phyloP scores from a whole-genome alignment of 2,113 vertebrate species.

The Brienomyrus longianalis region DNA sequence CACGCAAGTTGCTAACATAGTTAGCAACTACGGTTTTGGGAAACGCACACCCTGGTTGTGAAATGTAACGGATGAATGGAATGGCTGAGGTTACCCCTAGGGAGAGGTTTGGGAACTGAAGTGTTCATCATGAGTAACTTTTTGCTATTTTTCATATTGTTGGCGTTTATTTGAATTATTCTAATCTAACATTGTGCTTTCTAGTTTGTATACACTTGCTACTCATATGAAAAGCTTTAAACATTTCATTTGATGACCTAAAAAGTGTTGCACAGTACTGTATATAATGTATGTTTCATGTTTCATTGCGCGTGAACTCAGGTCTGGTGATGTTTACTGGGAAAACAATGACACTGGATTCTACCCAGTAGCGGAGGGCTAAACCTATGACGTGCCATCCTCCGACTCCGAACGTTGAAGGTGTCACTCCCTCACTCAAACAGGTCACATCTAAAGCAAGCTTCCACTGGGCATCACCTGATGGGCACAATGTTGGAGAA shows the following conservation, averaged over 20 bases:
- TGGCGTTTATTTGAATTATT: neutral
- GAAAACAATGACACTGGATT: neutral
- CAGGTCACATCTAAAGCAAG: neutral
- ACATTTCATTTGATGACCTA: too few relatives aligned
- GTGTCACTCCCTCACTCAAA: neutral
- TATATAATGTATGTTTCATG: neutral
- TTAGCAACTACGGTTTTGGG: too few relatives aligned
- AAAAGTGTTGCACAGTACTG: neutral
- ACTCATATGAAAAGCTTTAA: too few relatives aligned
- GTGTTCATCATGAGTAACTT: too few relatives aligned
- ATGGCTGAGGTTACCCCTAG: too few relatives aligned
- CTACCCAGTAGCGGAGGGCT: neutral
- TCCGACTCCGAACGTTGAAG: neutral
- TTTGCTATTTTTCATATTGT: neutral
- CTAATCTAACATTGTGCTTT: too few relatives aligned
- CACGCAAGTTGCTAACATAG: too few relatives aligned
- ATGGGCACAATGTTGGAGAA: slow-evolving; percentile 97
- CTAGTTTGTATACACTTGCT: too few relatives aligned
- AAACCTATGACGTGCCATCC: neutral
- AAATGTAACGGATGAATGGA: too few relatives aligned
- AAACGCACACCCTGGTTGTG: too few relatives aligned
- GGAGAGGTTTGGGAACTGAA: too few relatives aligned
- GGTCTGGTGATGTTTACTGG: neutral
- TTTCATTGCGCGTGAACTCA: neutral
- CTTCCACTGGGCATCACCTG: slow-evolving; percentile 59